Conservation (phyloP, 1,140 invertebrate species). For the Eufriesea mexicana region DNA sequence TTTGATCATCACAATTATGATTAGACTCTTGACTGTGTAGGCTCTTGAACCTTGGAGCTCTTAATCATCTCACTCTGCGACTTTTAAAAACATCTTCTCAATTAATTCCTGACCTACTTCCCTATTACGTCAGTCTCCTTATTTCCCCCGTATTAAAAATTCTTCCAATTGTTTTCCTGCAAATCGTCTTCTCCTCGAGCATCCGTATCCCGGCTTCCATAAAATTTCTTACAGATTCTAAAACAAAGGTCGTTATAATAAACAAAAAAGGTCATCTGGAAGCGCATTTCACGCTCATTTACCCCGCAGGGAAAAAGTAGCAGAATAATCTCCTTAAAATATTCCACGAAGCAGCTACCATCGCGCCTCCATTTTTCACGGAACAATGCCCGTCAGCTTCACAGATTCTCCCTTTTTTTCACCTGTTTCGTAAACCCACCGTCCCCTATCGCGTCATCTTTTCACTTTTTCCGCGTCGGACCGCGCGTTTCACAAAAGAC, state of each 20-base stretch:
- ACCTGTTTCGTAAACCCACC: constrained; percentile 19
- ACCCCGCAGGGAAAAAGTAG: background rate
- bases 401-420: constrained; percentile 30
- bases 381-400: constrained; percentile 33
- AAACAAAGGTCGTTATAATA: background rate
- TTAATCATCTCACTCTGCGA: too few relatives aligned
- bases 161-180: too few relatives aligned
- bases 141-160: too few relatives aligned
- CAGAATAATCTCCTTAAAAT: constrained; percentile 8
- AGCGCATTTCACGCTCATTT: background rate
- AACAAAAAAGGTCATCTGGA: background rate
- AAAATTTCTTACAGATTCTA: background rate
- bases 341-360: background rate
- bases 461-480: constrained; percentile 24
- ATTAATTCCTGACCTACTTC: too few relatives aligned
- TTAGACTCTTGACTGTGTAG: too few relatives aligned
- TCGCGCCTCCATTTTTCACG: constrained; percentile 8
- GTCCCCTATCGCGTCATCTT: constrained; percentile 37
- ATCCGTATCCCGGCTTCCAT: too few relatives aligned
- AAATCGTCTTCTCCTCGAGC: too few relatives aligned
- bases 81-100: too few relatives aligned
- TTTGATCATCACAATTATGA: too few relatives aligned
- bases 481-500: constrained; percentile 36
- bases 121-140: too few relatives aligned
- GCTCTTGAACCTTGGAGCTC: too few relatives aligned